Conservation (phyloP, 1,140 invertebrate genomes). For the Anastrepha obliqua region DNA sequence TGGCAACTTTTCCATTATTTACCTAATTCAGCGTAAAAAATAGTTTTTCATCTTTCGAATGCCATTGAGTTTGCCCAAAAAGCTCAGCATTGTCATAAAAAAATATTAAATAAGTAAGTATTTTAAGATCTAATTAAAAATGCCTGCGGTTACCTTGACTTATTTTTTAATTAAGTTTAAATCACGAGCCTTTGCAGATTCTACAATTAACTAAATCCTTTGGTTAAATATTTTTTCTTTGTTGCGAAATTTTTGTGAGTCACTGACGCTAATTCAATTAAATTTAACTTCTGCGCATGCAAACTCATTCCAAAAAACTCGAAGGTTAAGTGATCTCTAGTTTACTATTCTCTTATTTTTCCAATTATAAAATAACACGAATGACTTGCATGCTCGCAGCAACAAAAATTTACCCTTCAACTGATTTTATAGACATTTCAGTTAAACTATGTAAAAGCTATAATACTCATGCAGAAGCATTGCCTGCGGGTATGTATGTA, state of each 20-base stretch:
- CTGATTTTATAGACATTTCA: no score
- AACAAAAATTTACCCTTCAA: constrained; percentile 28
- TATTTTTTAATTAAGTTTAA: background rate
- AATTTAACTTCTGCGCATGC: background rate
- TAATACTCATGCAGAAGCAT: background rate
- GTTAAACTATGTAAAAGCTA: background rate
- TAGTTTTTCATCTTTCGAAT: no score
- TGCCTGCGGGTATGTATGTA: background rate
- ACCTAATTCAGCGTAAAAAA: no score
- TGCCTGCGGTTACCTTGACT: background rate
- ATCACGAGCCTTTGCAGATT: background rate
- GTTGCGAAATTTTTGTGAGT: background rate
- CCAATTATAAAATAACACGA: constrained; percentile 6
- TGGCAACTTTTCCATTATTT: no score
- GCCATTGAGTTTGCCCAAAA: no score
- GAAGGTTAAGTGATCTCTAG: constrained; percentile 21
- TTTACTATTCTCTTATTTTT: constrained; percentile 1
- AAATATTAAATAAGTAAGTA: no score
- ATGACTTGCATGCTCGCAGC: constrained; percentile 21
- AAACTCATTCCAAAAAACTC: background rate
- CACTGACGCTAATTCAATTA: background rate
- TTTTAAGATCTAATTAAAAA: background rate
- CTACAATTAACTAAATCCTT: background rate
- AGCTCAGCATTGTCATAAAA: no score
- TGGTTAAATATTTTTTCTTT: no score